Conservation (phyloP, 2,113 vertebrate species). For the Megaleporinus macrocephalus region DNA sequence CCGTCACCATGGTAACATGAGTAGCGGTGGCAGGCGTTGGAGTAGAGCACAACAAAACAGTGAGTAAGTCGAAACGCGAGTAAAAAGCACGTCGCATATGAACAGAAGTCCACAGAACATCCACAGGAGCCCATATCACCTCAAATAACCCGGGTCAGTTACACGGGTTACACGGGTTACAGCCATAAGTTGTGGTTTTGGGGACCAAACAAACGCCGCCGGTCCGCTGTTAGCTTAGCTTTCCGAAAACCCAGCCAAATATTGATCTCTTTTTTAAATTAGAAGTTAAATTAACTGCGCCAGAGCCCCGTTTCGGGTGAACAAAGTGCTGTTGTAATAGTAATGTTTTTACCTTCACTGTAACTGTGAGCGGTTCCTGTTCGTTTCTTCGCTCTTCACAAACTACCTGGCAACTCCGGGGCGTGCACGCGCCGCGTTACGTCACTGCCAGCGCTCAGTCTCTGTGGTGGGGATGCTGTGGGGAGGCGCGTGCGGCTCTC, state of each 20-base stretch:
- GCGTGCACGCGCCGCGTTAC: not conserved
- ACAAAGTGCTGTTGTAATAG: not conserved
- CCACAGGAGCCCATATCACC: not conserved
- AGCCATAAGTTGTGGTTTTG: not conserved
- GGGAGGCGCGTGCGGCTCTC: not conserved
- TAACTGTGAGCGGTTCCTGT: not conserved
- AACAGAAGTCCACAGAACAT: not conserved
- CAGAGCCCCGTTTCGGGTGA: not conserved
- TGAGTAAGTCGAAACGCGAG: not conserved
- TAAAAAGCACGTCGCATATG: not conserved
- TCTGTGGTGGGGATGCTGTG: not conserved
- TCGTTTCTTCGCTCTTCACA: not conserved
- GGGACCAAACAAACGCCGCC: not conserved
- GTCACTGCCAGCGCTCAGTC: not conserved
- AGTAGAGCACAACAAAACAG: slow-evolving; percentile 61
- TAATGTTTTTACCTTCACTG: slow-evolving; percentile 10
- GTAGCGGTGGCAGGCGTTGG: slow-evolving; percentile 19
- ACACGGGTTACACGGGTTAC: too few relatives aligned
- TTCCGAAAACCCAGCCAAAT: not conserved
- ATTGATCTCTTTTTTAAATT: not conserved
- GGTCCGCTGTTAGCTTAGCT: not conserved
- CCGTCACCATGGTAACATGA: slow-evolving; percentile 68
- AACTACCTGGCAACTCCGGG: slow-evolving; percentile 21
- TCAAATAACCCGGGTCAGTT: not conserved
- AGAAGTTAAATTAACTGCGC: not conserved